A percentile compares a stretch with the other conserved stretches of the same genome.
phyloP scores from a whole-genome alignment of 2,888 invertebrate species.

The Lithosia quadra region DNA sequence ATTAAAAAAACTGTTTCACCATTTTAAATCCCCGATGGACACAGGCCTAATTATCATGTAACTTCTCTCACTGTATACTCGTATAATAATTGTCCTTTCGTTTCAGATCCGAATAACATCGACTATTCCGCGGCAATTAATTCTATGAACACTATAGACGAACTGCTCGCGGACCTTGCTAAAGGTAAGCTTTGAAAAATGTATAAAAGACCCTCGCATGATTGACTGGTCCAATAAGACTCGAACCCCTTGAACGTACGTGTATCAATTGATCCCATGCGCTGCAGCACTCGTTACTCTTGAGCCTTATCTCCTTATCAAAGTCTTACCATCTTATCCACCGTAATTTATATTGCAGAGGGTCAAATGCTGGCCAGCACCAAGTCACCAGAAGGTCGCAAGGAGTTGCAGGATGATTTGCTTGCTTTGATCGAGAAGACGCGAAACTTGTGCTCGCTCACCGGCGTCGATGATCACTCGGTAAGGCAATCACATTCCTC shows the following conservation, averaged over 20 bases:
- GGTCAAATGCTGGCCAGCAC: conserved; percentile 95
- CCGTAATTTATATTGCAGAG: conserved; percentile 58
- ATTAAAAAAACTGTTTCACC: too few relatives aligned
- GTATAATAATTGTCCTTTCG: too few relatives aligned
- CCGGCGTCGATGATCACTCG: conserved; percentile 95
- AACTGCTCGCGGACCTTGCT: conserved; percentile 96
- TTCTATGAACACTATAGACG: conserved; percentile 97
- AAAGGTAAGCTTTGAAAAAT: conserved; percentile 85
- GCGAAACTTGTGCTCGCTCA: conserved; percentile 94
- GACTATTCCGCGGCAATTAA: conserved; percentile 97
- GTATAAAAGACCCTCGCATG: not conserved
- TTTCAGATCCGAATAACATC: conserved; percentile 88
- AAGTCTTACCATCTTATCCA: not conserved
- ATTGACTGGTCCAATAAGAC: too few relatives aligned
- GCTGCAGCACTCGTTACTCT: not conserved
- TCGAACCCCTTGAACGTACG: too few relatives aligned
- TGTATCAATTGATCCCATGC: too few relatives aligned
- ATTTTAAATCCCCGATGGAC: too few relatives aligned
- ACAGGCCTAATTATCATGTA: too few relatives aligned
- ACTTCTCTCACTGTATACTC: too few relatives aligned
- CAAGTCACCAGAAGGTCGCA: conserved; percentile 92
- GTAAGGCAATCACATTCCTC: conserved; percentile 65
- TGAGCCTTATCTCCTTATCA: not conserved
- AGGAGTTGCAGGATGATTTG: conserved; percentile 94
- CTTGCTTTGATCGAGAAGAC: conserved; percentile 94